A percentile compares a stretch with the other conserved stretches of the same genome.
These are phyloP conservation scores for Erebia ligea DNA, from an alignment of 2,888 invertebrate species.

Conservation along the genomic window DNA sequence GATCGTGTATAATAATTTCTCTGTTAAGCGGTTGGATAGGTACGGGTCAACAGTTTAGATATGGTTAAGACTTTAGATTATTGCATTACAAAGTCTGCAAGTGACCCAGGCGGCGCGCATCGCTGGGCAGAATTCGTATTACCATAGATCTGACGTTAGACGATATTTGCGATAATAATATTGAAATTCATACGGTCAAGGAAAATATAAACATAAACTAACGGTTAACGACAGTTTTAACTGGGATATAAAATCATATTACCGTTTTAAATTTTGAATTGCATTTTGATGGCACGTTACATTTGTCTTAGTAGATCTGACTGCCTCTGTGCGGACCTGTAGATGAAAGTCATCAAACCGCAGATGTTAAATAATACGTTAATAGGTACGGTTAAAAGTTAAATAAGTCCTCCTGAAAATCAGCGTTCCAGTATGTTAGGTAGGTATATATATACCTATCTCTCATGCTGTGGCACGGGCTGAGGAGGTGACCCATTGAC, in stretches of 20 bases:
- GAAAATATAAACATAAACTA: conserved; percentile 51
- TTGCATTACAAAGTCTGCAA: conserved; percentile 27
- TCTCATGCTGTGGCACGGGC: too few relatives aligned
- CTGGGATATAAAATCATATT: conserved; percentile 17
- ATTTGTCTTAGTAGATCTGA: background rate
- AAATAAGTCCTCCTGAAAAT: too few relatives aligned
- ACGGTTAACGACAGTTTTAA: conserved; percentile 11
- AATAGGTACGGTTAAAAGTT: background rate
- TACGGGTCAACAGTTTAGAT: background rate
- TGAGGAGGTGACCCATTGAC: too few relatives aligned
- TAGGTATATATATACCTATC: too few relatives aligned
- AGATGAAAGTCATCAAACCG: background rate
- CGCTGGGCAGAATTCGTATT: conserved; percentile 28
- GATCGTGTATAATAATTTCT: conserved; percentile 1
- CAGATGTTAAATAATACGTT: background rate
- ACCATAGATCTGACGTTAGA: conserved; percentile 30
- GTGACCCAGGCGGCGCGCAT: conserved; percentile 21
- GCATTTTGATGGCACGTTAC: background rate
- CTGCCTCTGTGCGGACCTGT: background rate
- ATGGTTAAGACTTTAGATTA: conserved; percentile 12
- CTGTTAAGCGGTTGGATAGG: background rate
- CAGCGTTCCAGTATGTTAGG: too few relatives aligned
- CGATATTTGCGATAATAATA: conserved; percentile 37
- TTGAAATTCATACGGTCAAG: conserved; percentile 32
- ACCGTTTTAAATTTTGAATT: conserved; percentile 14